These are phyloP conservation scores for Lophochroa leadbeateri DNA, from an alignment of 2,113 vertebrate species.

Conservation along the genomic window DNA sequence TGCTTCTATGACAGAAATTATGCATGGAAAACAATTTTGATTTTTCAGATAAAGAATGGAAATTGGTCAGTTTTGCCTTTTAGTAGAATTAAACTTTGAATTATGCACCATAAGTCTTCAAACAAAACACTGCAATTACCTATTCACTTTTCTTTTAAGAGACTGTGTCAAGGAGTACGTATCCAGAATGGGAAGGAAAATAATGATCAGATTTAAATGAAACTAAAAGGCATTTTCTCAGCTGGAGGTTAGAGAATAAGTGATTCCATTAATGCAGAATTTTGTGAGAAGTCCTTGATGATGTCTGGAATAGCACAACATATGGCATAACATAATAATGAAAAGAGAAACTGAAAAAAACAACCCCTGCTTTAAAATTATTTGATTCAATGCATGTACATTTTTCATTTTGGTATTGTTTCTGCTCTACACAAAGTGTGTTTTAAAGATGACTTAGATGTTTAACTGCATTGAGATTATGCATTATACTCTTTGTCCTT, in stretches of 20 bases:
- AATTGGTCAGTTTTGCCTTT: conserved; percentile 47
- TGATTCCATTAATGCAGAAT: conserved; percentile 57
- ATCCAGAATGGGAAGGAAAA: conserved; percentile 57
- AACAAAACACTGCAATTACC: conserved; percentile 37
- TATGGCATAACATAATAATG: conserved; percentile 37
- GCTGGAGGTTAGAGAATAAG: conserved; percentile 66
- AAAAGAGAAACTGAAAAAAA: conserved; percentile 17
- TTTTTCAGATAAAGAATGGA: conserved; percentile 38
- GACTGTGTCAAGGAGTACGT: conserved; percentile 8
- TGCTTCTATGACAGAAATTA: background rate
- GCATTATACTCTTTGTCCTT: conserved; percentile 43
- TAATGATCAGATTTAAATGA: conserved; percentile 68
- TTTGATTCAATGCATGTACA: background rate
- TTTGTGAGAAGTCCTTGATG: conserved; percentile 50
- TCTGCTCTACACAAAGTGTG: conserved; percentile 6
- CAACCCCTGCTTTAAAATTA: background rate
- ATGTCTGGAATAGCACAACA: conserved; percentile 27
- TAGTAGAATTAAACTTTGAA: conserved; percentile 45
- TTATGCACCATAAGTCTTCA: conserved; percentile 37
- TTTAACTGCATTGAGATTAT: conserved; percentile 1
- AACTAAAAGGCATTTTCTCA: conserved; percentile 72
- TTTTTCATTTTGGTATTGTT: conserved; percentile 54
- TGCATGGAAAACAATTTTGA: background rate
- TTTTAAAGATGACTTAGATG: conserved; percentile 29
- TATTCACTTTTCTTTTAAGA: conserved; percentile 24